A percentile compares a stretch with the other conserved stretches of the same genome.
Evolutionary conservation across 2,113 vertebrate species (phyloP).

Genomic region (Chlorocebus sabaeus): DNA sequence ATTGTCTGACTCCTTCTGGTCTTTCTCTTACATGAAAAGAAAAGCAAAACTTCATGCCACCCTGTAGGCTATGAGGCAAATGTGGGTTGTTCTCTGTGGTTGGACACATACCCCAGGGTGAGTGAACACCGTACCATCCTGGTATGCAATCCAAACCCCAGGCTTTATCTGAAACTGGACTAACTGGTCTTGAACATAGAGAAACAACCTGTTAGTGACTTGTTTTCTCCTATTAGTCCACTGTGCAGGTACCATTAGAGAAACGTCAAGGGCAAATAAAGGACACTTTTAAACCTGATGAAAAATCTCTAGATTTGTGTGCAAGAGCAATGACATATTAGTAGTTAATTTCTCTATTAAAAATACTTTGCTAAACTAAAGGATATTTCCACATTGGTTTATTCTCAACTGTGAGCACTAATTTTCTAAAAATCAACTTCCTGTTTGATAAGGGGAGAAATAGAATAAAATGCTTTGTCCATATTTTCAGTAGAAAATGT

Average conservation of each 20-base stretch:
- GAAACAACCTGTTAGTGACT: not conserved
- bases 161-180: not conserved
- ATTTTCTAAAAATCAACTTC: slow-evolving; percentile 40
- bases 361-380: slow-evolving; percentile 1
- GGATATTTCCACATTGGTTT: not conserved
- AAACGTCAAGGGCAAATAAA: not conserved
- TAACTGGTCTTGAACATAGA: not conserved
- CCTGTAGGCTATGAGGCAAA: not conserved
- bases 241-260: not conserved
- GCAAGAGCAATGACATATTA: not conserved
- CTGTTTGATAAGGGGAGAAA: not conserved
- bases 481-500: slow-evolving; percentile 28
- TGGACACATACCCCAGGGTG: not conserved
- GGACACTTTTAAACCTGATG: not conserved
- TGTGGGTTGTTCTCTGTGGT: not conserved
- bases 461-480: not conserved
- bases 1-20: not conserved
- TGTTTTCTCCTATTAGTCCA: not conserved
- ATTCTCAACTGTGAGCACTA: not conserved
- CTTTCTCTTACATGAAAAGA: not conserved
- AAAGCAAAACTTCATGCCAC: not conserved
- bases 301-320: not conserved
- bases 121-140: not conserved
- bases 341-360: not conserved
- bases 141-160: not conserved